Conservation (phyloP, 2,113 vertebrate genomes). For the Sciurus niger region DNA sequence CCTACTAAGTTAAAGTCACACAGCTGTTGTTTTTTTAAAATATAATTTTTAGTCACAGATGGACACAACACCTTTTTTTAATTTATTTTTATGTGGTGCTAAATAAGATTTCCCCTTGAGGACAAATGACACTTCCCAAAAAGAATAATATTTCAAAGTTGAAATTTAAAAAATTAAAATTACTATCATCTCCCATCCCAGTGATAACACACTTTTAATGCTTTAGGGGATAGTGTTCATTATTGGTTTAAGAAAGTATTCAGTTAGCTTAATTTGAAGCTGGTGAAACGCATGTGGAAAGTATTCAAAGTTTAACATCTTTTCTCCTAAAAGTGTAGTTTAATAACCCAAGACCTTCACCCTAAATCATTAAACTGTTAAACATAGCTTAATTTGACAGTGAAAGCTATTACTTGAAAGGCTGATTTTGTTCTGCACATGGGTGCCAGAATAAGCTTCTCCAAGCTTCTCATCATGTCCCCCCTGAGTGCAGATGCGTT, state of each 20-base stretch:
- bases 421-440: neutral
- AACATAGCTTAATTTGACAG: slow-evolving; percentile 16
- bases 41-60: too few species aligned
- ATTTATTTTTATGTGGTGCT: too few species aligned
- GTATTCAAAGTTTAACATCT: slow-evolving; percentile 50
- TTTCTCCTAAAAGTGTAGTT: slow-evolving; percentile 29
- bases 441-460: neutral
- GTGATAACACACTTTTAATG: neutral
- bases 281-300: neutral
- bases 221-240: neutral
- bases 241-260: slow-evolving; percentile 48
- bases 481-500: neutral
- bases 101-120: neutral
- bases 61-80: too few species aligned
- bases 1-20: neutral
- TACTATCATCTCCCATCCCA: neutral
- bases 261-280: slow-evolving; percentile 46
- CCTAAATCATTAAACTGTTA: neutral
- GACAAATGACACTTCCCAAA: slow-evolving; percentile 19
- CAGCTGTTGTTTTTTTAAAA: neutral
- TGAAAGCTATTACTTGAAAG: neutral
- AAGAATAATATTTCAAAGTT: slow-evolving; percentile 17
- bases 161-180: slow-evolving; percentile 41
- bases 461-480: neutral
- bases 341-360: slow-evolving; percentile 12